Base-by-base conservation (phyloP, 2,113 vertebrate species). In the Lanius collurio region DNA sequence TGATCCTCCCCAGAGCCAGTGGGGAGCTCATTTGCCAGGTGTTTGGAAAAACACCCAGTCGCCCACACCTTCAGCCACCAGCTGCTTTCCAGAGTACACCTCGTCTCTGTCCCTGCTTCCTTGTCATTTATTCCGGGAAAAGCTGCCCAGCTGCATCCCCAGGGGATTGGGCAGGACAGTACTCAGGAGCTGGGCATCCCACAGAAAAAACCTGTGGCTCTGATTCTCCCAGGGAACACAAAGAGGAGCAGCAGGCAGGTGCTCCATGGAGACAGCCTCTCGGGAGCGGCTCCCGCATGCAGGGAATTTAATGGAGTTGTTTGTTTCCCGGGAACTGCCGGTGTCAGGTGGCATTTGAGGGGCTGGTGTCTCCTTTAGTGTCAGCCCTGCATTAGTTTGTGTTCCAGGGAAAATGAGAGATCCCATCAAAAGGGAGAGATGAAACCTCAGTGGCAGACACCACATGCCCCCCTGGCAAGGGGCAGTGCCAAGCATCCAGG, bases 251-350 rank as follows among this genome's bases (percentile, higher is more conserved):
- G 78, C 94, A 75, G 95, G 82, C 76, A 70, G 96, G 81, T 67
- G 91, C 92, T 88, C 92, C 82, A 70, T 76, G 85, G 95, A 90
- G 92, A 87, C 89, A 22, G 90, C 27, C 75, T 33, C 95, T 81
- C 49, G 18, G 0, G 64, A 81, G 83, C 35, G 0, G n/a, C 20
- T 65, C 93, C 31, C 8, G 15, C 93, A 53, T 6, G 87, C 87
- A n/a, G 10, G 39, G 89, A 20, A 79, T 83, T 47, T 67, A 83
- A 96, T 46, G 56, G 94, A 90, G 85, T 73, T 94, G 87, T 63
- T 95, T 93, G 87, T 74, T 87, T 87, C 31, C 69, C 82, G 3
- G 75, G 76, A 60, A 60, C 37, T 75, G 80, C 33, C 33, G 30
- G 73, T 15, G 53, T 18, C 83, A 87, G 92, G 71, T 17, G 5